These are phyloP conservation scores for Brachionus paranguensis DNA, from an alignment of 1,140 invertebrate species.

Conservation along the genomic window DNA sequence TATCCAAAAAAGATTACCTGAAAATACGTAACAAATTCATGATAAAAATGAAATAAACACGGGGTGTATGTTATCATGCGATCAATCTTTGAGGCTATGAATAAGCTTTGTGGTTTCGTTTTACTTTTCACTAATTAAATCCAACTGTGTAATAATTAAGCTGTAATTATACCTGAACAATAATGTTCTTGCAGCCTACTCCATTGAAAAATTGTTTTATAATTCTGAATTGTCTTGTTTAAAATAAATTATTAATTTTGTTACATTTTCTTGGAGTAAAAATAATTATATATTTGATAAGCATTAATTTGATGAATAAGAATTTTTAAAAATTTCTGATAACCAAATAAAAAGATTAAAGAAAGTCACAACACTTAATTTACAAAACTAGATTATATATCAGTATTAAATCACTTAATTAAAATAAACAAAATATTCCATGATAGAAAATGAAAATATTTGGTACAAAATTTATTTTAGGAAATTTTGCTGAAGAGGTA, in stretches of 20 bases:
- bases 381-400: too few relatives aligned
- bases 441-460: too few relatives aligned
- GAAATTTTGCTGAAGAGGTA: neutral
- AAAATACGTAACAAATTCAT: too few relatives aligned
- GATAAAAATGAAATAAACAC: too few relatives aligned
- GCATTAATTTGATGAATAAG: too few relatives aligned
- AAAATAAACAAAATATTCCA: too few relatives aligned
- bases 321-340: too few relatives aligned
- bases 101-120: neutral
- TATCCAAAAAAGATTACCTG: too few relatives aligned
- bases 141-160: neutral
- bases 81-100: neutral
- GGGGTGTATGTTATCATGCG: neutral
- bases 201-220: neutral
- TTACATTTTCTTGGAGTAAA: neutral
- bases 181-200: neutral
- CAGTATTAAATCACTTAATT: too few relatives aligned
- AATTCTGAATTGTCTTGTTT: neutral
- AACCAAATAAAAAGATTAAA: too few relatives aligned
- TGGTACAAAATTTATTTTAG: neutral
- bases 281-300: too few relatives aligned
- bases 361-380: too few relatives aligned
- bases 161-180: neutral
- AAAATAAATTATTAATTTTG: neutral
- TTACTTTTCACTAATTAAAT: neutral